Conservation (phyloP, 2,797 vertebrate genomes). For the Peromyscus attwateri region DNA sequence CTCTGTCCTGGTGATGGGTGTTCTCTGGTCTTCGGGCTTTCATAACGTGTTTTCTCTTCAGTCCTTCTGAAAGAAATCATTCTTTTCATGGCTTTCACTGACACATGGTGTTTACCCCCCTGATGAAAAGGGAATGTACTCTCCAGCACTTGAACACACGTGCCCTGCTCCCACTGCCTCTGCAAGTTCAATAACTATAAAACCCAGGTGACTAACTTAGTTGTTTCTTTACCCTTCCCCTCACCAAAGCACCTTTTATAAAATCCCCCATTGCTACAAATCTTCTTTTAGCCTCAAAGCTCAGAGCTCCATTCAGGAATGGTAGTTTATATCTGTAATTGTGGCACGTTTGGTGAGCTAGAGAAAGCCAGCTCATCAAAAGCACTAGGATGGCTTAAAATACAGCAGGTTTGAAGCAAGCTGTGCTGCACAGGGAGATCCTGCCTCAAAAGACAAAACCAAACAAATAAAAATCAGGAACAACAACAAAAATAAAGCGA, state of each 20-base stretch:
- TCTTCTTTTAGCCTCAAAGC: not conserved
- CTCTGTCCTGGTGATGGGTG: not conserved
- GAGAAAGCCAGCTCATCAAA: not conserved
- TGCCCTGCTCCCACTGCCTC: not conserved
- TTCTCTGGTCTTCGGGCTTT: not conserved
- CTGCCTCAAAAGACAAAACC: not conserved
- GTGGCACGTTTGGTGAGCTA: too few species aligned
- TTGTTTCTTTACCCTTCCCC: not conserved
- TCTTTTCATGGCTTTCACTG: conserved; percentile 8
- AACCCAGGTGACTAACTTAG: not conserved
- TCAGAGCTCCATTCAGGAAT: not conserved
- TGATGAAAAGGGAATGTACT: not conserved
- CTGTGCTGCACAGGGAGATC: not conserved
- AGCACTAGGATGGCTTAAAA: not conserved
- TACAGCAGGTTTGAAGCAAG: not conserved
- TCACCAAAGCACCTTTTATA: not conserved
- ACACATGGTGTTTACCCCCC: not conserved
- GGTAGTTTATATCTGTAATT: not conserved
- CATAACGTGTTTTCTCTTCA: not conserved
- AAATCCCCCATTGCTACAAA: not conserved
- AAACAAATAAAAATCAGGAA: not conserved
- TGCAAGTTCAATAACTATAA: not conserved
- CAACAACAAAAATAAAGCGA: not conserved
- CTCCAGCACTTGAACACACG: not conserved
- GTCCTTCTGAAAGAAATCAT: not conserved